Conservation (phyloP, 2,888 invertebrate genomes). For the Drosophila rubida region DNA sequence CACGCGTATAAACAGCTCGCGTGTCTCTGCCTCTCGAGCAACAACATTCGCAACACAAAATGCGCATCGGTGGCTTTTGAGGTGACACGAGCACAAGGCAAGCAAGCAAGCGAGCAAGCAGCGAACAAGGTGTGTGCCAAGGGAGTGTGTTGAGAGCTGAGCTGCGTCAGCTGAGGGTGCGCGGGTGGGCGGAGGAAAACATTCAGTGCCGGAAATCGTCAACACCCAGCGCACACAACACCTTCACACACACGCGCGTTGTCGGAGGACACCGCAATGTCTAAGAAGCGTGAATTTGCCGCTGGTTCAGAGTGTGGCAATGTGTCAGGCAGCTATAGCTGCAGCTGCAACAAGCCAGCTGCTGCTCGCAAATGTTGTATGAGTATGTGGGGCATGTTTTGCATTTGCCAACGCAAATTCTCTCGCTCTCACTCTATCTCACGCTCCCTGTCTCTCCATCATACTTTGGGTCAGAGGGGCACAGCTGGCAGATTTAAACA, state of each 20-base stretch:
- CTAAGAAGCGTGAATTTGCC: slow-evolving; percentile 71
- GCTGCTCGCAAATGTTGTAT: slow-evolving; percentile 33
- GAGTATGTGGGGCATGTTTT: slow-evolving; percentile 64
- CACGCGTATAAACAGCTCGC: slow-evolving; percentile 54
- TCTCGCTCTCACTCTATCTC: slow-evolving; percentile 6
- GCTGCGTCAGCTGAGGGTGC: slow-evolving; percentile 1
- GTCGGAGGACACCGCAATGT: slow-evolving; percentile 36
- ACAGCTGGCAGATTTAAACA: slow-evolving; percentile 64
- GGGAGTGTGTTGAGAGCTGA: slow-evolving; percentile 25
- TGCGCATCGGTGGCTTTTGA: slow-evolving; percentile 73
- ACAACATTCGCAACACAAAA: slow-evolving; percentile 48
- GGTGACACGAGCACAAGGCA: slow-evolving; percentile 40
- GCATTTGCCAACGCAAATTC: slow-evolving; percentile 54
- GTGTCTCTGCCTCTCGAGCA: slow-evolving; percentile 30
- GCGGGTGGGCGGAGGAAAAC: slow-evolving; percentile 29
- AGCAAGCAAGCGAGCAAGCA: background rate
- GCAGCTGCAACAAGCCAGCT: slow-evolving; percentile 9
- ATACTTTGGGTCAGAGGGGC: slow-evolving; percentile 15
- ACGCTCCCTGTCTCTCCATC: background rate
- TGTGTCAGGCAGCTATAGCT: slow-evolving; percentile 47
- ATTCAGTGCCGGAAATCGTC: slow-evolving; percentile 65
- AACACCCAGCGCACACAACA: slow-evolving; percentile 41
- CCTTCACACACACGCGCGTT: background rate
- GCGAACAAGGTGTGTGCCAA: background rate
- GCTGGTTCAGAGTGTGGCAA: slow-evolving; percentile 50